phyloP scores from a whole-genome alignment of 1,140 invertebrate species.

The Coenobita brevimanus region DNA sequence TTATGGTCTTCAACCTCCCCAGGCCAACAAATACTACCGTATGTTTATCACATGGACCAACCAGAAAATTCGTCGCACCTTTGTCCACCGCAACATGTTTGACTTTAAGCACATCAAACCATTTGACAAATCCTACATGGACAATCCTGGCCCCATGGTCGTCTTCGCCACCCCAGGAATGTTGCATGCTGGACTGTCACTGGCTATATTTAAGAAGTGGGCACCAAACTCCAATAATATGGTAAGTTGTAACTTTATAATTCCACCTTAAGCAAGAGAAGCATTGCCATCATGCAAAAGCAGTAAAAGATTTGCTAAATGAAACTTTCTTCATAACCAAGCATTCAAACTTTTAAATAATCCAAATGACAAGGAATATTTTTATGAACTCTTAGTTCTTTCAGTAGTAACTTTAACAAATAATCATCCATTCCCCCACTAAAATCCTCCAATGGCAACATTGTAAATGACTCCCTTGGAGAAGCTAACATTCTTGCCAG shows the following conservation, averaged over 20 bases:
- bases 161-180: slow-evolving; percentile 99
- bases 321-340: too few relatives aligned
- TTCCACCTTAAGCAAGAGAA: slow-evolving; percentile 7
- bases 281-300: too few relatives aligned
- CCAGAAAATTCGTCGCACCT: slow-evolving; percentile 99
- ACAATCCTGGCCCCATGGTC: slow-evolving; percentile 99
- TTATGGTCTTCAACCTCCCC: slow-evolving; percentile 46
- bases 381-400: too few relatives aligned
- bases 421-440: too few relatives aligned
- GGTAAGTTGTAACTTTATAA: slow-evolving; percentile 75
- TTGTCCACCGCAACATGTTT: slow-evolving; percentile 99
- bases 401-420: too few relatives aligned
- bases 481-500: too few relatives aligned
- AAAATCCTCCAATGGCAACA: too few relatives aligned
- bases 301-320: too few relatives aligned
- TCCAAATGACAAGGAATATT: too few relatives aligned
- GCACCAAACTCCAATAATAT: slow-evolving; percentile 98
- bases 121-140: slow-evolving; percentile 96
- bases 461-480: too few relatives aligned
- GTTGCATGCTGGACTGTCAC: slow-evolving; percentile 97
- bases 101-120: slow-evolving; percentile 99
- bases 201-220: slow-evolving; percentile 99
- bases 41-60: slow-evolving; percentile 99
- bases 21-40: slow-evolving; percentile 99
- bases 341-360: too few relatives aligned